These are phyloP conservation scores for Acronicta psi DNA, from an alignment of 2,888 invertebrate genomes.

Conservation along the genomic window DNA sequence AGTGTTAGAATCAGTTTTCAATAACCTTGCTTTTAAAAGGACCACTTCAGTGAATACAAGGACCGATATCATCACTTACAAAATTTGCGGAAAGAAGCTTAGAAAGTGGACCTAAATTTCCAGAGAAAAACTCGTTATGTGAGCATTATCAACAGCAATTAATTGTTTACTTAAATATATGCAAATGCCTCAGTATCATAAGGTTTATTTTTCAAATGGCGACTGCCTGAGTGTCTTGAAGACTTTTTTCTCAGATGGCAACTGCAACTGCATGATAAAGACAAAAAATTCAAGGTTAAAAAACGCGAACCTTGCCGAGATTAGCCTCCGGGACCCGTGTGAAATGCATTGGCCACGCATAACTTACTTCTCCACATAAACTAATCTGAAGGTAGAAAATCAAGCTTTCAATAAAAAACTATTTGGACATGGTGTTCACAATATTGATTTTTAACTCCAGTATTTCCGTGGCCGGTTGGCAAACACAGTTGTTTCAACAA, in stretches of 20 bases:
- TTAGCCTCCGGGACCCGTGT: constrained; percentile 25
- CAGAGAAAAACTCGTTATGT: no score
- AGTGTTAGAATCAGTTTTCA: no score
- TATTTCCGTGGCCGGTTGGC: constrained; percentile 41
- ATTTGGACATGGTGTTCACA: constrained; percentile 54
- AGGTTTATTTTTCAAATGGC: no score
- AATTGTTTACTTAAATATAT: no score
- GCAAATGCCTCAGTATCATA: no score
- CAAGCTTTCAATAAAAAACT: constrained; percentile 52
- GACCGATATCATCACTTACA: no score
- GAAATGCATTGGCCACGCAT: constrained; percentile 53
- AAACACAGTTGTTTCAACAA: constrained; percentile 49
- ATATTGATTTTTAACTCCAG: constrained; percentile 52
- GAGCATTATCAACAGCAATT: no score
- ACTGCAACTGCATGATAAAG: neutral
- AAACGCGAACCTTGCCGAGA: constrained; percentile 26
- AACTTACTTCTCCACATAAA: constrained; percentile 46
- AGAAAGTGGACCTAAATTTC: no score
- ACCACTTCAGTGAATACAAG: no score
- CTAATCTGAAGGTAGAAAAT: constrained; percentile 37
- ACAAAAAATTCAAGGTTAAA: constrained; percentile 38
- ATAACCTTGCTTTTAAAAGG: no score
- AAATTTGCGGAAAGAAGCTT: no score
- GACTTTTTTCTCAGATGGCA: neutral
- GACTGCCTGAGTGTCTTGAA: neutral